Conservation (phyloP, 2,797 vertebrate genomes). For the Lithobates pipiens region DNA sequence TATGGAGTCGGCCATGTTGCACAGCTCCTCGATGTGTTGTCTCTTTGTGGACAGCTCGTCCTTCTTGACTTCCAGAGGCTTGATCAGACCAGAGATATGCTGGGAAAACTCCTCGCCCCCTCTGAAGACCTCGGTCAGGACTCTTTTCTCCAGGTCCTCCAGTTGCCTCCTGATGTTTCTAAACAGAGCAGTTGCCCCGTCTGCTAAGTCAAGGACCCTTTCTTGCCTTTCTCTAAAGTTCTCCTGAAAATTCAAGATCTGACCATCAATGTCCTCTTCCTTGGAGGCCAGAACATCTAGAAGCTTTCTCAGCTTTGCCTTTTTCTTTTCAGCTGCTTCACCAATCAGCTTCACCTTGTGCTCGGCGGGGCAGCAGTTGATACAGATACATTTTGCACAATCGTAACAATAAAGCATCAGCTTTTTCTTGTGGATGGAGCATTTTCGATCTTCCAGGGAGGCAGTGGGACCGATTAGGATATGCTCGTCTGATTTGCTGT, state of each 20-base stretch:
- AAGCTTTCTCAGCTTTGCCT: not conserved
- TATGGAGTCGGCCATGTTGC: not conserved
- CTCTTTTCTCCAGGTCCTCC: not conserved
- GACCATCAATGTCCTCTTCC: not conserved
- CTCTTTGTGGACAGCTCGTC: not conserved
- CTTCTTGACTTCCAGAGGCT: not conserved
- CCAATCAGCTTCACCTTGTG: conserved; percentile 5
- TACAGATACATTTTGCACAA: not conserved
- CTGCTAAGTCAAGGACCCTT: not conserved
- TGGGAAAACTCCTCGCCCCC: not conserved
- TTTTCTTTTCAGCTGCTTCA: conserved; percentile 6
- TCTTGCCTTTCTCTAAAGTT: not conserved
- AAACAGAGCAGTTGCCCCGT: not conserved
- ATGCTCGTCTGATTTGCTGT: conserved; percentile 6
- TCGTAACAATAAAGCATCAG: conserved; percentile 15
- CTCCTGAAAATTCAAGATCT: not conserved
- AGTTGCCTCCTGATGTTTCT: not conserved
- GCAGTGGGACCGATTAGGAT: conserved; percentile 1
- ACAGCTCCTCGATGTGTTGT: not conserved
- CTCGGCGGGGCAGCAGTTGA: not conserved
- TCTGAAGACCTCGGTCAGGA: conserved; percentile 11
- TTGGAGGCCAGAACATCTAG: not conserved
- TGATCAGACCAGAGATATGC: not conserved
- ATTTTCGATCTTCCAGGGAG: not conserved
- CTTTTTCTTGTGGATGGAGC: conserved; percentile 3